Conservation (phyloP, 92 coral and sea anemone genomes). For the Pocillopora meandrina region DNA sequence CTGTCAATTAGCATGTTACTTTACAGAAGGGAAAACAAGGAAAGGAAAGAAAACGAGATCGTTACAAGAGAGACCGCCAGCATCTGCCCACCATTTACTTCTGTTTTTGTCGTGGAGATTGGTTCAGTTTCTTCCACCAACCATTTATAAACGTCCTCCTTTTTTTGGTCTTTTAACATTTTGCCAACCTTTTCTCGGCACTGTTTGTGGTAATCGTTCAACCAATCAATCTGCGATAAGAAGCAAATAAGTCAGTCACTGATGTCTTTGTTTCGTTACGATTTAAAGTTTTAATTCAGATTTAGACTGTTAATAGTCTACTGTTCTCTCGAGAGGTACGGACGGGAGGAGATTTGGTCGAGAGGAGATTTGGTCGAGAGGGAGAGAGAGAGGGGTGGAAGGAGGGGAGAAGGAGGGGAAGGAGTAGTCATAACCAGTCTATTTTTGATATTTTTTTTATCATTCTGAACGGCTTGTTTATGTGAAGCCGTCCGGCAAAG, state of each 20-base stretch:
- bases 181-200: slow-evolving; percentile 71
- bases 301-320: too few relatives aligned
- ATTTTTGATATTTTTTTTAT: too few relatives aligned
- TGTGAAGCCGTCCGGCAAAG: too few relatives aligned
- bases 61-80: slow-evolving; percentile 9
- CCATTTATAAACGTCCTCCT: slow-evolving; percentile 70
- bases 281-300: too few relatives aligned
- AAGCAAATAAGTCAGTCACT: not conserved
- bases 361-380: too few relatives aligned
- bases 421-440: too few relatives aligned
- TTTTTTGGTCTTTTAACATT: slow-evolving; percentile 60
- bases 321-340: too few relatives aligned
- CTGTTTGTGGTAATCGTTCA: slow-evolving; percentile 61
- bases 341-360: too few relatives aligned
- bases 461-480: too few relatives aligned
- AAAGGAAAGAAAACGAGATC: not conserved
- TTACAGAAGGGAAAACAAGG: slow-evolving; percentile 8
- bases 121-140: slow-evolving; percentile 71
- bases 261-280: not conserved
- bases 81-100: not conserved
- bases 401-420: too few relatives aligned
- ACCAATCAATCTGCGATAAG: slow-evolving; percentile 61
- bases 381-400: too few relatives aligned
- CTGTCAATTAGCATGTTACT: too few relatives aligned
- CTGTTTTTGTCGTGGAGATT: not conserved